Evolutionary conservation across 2,797 vertebrate species (phyloP).

Genomic region (Gallirallus australis): DNA sequence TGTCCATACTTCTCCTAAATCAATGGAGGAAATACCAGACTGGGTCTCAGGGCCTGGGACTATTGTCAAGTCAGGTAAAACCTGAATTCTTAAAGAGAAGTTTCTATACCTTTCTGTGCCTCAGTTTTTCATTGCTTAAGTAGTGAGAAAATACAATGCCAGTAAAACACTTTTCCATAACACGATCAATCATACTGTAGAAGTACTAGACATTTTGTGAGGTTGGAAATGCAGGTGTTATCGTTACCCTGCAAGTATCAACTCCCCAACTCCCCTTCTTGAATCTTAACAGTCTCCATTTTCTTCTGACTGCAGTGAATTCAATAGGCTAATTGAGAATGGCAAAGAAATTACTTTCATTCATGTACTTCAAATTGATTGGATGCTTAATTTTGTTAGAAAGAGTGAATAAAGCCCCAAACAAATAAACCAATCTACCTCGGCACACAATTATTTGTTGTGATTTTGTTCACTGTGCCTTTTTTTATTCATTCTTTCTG

Average conservation of each 20-base stretch:
- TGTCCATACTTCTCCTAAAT: not conserved
- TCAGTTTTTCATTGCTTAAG: not conserved
- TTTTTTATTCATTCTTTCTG: not conserved
- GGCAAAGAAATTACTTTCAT: not conserved
- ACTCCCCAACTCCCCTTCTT: not conserved
- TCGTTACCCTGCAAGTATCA: not conserved
- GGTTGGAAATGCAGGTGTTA: not conserved
- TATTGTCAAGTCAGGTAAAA: not conserved
- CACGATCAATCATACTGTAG: not conserved
- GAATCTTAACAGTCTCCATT: not conserved
- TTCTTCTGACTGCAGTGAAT: not conserved
- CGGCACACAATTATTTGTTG: not conserved
- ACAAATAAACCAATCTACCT: conserved; percentile 6
- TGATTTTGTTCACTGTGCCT: not conserved
- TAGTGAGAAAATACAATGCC: not conserved
- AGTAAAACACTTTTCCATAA: not conserved
- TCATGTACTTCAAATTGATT: not conserved
- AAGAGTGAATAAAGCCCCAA: not conserved
- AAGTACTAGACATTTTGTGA: not conserved
- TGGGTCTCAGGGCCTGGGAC: not conserved
- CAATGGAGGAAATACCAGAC: not conserved
- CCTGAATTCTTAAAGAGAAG: not conserved
- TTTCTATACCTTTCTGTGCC: not conserved
- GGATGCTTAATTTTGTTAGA: not conserved
- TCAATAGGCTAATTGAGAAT: not conserved